Percentiles rank a stretch among this genome's conserved stretches.
Evolutionary conservation across 2,888 invertebrate species (phyloP).

Genomic region (Anthophora plumipes): DNA sequence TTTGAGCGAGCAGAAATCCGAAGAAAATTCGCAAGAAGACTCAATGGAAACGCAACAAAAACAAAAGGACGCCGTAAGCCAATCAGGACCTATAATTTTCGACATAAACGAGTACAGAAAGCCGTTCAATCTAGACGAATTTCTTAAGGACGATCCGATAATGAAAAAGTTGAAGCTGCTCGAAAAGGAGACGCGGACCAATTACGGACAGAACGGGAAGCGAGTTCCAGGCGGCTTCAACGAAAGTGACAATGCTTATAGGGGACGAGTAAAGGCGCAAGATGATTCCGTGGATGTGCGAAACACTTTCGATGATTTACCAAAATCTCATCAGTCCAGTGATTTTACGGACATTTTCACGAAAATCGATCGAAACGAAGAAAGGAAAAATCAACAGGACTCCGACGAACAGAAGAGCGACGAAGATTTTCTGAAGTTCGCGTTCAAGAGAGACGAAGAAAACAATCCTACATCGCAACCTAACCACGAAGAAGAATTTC

Average conservation of each 20-base stretch:
- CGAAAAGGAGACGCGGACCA: constrained; percentile 62
- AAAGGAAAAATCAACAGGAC: background rate
- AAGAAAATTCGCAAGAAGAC: constrained; percentile 22
- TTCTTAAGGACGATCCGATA: constrained; percentile 68
- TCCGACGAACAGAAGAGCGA: background rate
- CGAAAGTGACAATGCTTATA: constrained; percentile 31
- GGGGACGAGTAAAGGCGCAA: background rate
- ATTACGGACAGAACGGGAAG: constrained; percentile 76
- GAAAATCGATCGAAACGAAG: background rate
- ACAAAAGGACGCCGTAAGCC: background rate
- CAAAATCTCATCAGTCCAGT: background rate
- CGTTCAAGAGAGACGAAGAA: constrained; percentile 22
- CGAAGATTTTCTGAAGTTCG: background rate
- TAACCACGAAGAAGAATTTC: constrained; percentile 55
- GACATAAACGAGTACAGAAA: constrained; percentile 74
- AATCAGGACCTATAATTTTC: constrained; percentile 63
- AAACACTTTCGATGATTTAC: constrained; percentile 15
- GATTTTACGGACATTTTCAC: constrained; percentile 4
- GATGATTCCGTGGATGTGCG: background rate
- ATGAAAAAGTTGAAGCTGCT: constrained; percentile 50
- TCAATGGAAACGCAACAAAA: constrained; percentile 36
- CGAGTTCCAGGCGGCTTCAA: constrained; percentile 76
- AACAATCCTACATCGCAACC: background rate
- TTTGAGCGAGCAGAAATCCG: background rate
- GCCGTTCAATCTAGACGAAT: constrained; percentile 74